Evolutionary conservation across 2,888 invertebrate genomes (phyloP), one percentile per base, ranked within the genome.

Genomic region (Arrhopalites spinosus): DNA sequence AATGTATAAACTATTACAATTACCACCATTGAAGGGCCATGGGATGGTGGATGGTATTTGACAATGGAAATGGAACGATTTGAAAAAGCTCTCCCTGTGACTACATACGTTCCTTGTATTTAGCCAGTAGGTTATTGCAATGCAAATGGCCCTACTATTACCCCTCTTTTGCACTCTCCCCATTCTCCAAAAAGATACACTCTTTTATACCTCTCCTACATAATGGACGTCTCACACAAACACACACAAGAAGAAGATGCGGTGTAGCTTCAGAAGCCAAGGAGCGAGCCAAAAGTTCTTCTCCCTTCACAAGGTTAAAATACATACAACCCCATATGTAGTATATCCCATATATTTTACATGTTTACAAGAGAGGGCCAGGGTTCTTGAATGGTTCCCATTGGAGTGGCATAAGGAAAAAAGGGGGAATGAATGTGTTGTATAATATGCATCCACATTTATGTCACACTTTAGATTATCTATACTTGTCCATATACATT

Each of bases 231-330:
- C n/a, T n/a, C n/a, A n/a, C n/a, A n/a, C n/a, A n/a, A n/a, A n/a
- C n/a, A n/a, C n/a, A n/a, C n/a, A 13, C 59, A 59, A 20, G 53
- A 20, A 20, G 53, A 61, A 2, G 63, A 63, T 29, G 17, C 29
- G 30, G 29, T 29, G 25, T 20, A 29, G 63, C 2, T 25, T 3
- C 23, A 59, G 30, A 63, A 29, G 29, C 17, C 27, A 27, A 15
- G 30, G 69, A 69, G 45, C 2, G 69, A 45, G 69, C 69, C 69
- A 69, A 69, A 69, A 69, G 69, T 69, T 53, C 29, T n/a, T 50
- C 15, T 25, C 29, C 53, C 69, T 53, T 20, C 29, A 50, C 53
- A 69, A 69, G 50, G 69, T 69, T 69, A 69, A 50, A 53, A 50
- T 64, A 17, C 20, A n/a, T 64, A 23, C 23, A 15, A 13, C 61